phyloP scores from a whole-genome alignment of 2,888 invertebrate species.

The Agonopterix heracliana region DNA sequence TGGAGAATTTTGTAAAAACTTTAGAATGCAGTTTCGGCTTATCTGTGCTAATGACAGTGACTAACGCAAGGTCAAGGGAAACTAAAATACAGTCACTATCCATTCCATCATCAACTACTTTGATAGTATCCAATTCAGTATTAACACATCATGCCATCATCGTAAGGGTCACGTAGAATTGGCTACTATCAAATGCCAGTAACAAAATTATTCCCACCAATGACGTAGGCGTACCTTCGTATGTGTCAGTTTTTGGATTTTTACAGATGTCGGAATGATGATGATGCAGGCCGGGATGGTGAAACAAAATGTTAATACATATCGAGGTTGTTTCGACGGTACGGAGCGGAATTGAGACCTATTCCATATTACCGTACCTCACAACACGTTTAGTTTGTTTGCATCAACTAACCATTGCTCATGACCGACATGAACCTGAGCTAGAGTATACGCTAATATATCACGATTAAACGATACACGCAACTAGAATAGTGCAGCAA shows the following conservation, averaged over 20 bases:
- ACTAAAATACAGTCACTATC: constrained; percentile 51
- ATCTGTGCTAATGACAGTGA: constrained; percentile 67
- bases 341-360: constrained; percentile 75
- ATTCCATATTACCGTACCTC: constrained; percentile 62
- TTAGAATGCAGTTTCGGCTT: constrained; percentile 67
- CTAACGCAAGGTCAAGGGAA: constrained; percentile 50
- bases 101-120: constrained; percentile 54
- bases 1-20: constrained; percentile 52
- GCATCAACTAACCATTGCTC: constrained; percentile 72
- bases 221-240: constrained; percentile 53
- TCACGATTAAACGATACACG: constrained; percentile 63
- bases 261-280: constrained; percentile 97
- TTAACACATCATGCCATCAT: constrained; percentile 14
- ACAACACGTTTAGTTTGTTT: constrained; percentile 69
- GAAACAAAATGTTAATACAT: constrained; percentile 90
- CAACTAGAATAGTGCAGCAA: constrained; percentile 64
- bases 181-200: constrained; percentile 40
- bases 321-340: constrained; percentile 87
- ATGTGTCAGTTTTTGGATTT: constrained; percentile 79
- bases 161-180: constrained; percentile 19
- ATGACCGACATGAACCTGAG: constrained; percentile 50
- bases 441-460: constrained; percentile 65
- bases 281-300: constrained; percentile 98
- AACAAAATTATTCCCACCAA: constrained; percentile 30
- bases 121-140: constrained; percentile 47